Percentiles rank a stretch among this genome's conserved stretches.
phyloP scores from a whole-genome alignment of 2,888 invertebrate genomes.

The Nowickia ferox region DNA sequence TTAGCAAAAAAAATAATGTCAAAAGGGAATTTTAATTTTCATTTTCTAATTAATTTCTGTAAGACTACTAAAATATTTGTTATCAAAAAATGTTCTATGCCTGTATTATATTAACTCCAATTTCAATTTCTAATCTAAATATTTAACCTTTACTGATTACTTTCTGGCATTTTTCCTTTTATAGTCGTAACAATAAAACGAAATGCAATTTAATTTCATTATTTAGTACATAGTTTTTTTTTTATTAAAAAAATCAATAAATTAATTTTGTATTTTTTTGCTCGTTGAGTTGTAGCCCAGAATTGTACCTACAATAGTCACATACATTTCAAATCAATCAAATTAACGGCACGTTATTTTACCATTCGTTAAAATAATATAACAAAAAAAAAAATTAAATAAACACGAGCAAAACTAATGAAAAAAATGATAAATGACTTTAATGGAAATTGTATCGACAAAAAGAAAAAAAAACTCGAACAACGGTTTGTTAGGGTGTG shows the following conservation, averaged over 20 bases:
- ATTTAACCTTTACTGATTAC: background rate
- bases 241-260: constrained; percentile 48
- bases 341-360: constrained; percentile 62
- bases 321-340: constrained; percentile 66
- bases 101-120: background rate
- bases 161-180: background rate
- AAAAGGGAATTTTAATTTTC: too few relatives aligned
- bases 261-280: constrained; percentile 31
- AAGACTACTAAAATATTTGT: too few relatives aligned
- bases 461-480: background rate
- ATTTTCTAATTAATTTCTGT: too few relatives aligned
- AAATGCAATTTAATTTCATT: constrained; percentile 47
- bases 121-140: background rate
- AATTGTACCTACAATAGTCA: constrained; percentile 35
- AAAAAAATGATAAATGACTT: background rate
- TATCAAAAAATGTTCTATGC: too few relatives aligned
- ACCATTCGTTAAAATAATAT: constrained; percentile 33
- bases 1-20: too few relatives aligned
- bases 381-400: constrained; percentile 11
- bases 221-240: constrained; percentile 42
- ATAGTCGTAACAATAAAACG: background rate
- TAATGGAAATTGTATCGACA: background rate
- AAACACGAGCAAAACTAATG: background rate
- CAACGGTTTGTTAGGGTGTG: background rate
- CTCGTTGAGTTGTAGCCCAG: background rate